Evolutionary conservation across 2,797 vertebrate genomes (phyloP).

Genomic region (Agapornis canus): DNA sequence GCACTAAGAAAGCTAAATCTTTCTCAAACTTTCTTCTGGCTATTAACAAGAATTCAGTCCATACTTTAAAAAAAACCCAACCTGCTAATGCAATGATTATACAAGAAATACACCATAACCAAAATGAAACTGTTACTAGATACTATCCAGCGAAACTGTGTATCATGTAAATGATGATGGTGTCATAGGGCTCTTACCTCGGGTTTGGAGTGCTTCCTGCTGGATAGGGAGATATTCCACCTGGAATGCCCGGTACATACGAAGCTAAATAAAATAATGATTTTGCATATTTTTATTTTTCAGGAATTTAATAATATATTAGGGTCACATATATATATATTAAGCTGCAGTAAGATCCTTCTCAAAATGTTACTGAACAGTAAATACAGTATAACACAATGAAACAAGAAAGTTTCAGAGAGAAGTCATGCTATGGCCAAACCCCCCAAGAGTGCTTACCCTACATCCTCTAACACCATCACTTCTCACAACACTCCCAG

Average conservation of each 20-base stretch:
- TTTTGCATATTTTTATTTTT: conserved; percentile 41
- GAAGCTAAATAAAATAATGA: conserved; percentile 83
- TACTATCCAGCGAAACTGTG: neutral
- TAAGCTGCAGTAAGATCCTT: neutral
- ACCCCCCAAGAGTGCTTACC: accelerated
- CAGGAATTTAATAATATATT: neutral
- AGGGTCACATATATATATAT: neutral
- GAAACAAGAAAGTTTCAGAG: neutral
- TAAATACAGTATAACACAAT: neutral
- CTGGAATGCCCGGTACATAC: conserved; percentile 92
- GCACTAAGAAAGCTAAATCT: neutral
- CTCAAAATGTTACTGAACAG: neutral
- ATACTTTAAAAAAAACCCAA: neutral
- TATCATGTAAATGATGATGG: neutral
- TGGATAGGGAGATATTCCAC: conserved; percentile 86
- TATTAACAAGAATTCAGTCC: neutral
- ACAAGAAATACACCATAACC: neutral
- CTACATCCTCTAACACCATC: neutral
- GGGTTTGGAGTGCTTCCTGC: conserved; percentile 86
- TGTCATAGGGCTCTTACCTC: conserved; percentile 78
- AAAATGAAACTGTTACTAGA: neutral
- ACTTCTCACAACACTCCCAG: neutral
- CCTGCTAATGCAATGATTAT: neutral
- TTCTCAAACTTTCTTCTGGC: neutral
- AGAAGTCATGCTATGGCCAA: neutral